Percentiles rank a stretch among this genome's conserved stretches.
Conservation (phyloP, 2,113 vertebrate genomes). For the Eolophus roseicapilla region DNA sequence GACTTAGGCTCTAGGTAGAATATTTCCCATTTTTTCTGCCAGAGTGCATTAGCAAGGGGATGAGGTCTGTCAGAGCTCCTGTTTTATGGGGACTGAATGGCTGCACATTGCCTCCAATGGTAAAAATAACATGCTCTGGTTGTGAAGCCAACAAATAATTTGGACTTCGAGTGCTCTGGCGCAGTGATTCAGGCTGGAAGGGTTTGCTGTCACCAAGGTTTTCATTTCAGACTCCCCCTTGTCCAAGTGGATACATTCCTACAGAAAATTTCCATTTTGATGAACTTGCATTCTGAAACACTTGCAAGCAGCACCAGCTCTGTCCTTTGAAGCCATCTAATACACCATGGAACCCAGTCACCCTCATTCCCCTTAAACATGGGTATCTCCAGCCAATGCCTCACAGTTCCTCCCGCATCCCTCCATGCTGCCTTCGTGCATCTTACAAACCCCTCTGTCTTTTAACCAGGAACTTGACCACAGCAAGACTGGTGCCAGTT, state of each 20-base stretch:
- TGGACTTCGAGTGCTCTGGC: not conserved
- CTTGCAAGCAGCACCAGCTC: not conserved
- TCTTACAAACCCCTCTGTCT: not conserved
- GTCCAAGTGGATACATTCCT: not conserved
- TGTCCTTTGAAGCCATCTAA: not conserved
- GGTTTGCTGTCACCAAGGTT: not conserved
- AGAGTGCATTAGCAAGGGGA: not conserved
- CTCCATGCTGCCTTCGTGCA: not conserved
- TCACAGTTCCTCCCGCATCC: fast-evolving
- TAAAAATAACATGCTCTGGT: not conserved
- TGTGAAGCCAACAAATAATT: not conserved
- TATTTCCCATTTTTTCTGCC: not conserved
- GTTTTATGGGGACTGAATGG: not conserved
- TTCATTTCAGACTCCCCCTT: not conserved
- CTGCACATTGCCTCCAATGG: fast-evolving
- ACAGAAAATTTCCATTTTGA: not conserved
- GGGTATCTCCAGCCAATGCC: fast-evolving
- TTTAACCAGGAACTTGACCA: not conserved
- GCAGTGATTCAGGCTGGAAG: not conserved
- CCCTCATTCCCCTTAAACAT: not conserved
- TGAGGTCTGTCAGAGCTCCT: not conserved
- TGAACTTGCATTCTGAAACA: not conserved
- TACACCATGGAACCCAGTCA: not conserved
- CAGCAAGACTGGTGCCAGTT: not conserved
- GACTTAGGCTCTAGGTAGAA: not conserved